Conservation (phyloP, 2,888 invertebrate species). For the Entomobrya multifasciata region DNA sequence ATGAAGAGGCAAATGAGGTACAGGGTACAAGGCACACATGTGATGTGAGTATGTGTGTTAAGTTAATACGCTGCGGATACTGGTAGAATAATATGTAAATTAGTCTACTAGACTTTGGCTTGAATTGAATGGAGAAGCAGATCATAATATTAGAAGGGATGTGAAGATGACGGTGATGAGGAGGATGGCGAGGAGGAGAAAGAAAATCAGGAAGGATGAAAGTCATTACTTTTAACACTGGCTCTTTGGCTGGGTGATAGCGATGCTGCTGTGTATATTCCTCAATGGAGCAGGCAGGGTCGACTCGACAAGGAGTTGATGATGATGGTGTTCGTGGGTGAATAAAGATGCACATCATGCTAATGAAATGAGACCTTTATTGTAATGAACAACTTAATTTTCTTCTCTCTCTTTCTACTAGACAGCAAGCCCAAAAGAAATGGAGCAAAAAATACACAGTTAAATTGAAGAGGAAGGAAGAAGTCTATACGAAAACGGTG, state of each 20-base stretch:
- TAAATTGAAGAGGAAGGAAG: neutral
- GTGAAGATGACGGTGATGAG: neutral
- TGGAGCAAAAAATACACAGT: neutral
- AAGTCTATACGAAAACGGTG: neutral
- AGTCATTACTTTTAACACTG: conserved; percentile 58
- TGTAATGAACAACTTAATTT: conserved; percentile 71
- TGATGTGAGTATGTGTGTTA: neutral
- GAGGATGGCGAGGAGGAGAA: conserved; percentile 31
- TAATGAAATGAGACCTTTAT: conserved; percentile 70
- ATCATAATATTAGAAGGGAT: neutral
- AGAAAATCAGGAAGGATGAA: conserved; percentile 53
- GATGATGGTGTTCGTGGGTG: conserved; percentile 41
- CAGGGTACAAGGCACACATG: no score
- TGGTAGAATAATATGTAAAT: neutral
- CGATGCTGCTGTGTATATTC: no score
- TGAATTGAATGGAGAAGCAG: neutral
- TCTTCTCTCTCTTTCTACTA: conserved; percentile 50
- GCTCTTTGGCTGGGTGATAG: neutral
- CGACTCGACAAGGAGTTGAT: neutral
- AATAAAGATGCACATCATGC: conserved; percentile 62
- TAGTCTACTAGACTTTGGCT: neutral
- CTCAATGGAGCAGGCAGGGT: neutral
- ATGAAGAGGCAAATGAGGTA: conserved; percentile 25
- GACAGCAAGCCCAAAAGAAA: neutral
- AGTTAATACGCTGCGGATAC: neutral